Conservation (phyloP, 2,888 invertebrate species). For the Nebria brevicollis region DNA sequence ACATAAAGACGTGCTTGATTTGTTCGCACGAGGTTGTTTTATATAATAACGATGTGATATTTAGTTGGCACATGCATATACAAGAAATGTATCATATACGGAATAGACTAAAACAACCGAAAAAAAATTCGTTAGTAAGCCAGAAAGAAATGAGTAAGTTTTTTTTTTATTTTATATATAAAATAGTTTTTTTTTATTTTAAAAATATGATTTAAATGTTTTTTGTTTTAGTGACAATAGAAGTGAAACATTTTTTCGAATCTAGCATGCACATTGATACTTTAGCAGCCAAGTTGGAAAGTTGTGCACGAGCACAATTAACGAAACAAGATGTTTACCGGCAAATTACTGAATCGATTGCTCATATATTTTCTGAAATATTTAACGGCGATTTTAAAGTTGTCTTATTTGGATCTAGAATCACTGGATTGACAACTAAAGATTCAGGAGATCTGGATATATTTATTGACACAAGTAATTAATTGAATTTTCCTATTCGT, state of each 20-base stretch:
- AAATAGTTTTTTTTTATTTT: too few relatives aligned
- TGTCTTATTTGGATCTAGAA: slow-evolving; percentile 39
- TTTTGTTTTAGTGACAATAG: slow-evolving; percentile 22
- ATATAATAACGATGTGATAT: slow-evolving; percentile 36
- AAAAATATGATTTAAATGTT: neutral
- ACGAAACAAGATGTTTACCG: slow-evolving; percentile 16
- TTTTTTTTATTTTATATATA: neutral
- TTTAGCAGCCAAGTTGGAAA: slow-evolving; percentile 8
- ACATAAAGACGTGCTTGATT: slow-evolving; percentile 6
- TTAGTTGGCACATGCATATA: slow-evolving; percentile 34
- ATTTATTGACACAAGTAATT: slow-evolving; percentile 38
- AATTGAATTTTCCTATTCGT: too few relatives aligned
- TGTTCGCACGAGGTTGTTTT: slow-evolving; percentile 30
- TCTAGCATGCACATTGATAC: slow-evolving; percentile 21
- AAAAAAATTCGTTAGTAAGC: slow-evolving; percentile 15
- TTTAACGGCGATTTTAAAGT: slow-evolving; percentile 20
- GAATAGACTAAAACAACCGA: slow-evolving; percentile 3
- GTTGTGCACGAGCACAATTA: slow-evolving; percentile 19
- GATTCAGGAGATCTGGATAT: slow-evolving; percentile 37
- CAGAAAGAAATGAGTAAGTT: slow-evolving; percentile 30
- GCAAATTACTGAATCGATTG: slow-evolving; percentile 16
- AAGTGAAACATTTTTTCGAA: slow-evolving; percentile 28
- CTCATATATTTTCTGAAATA: slow-evolving; percentile 10
- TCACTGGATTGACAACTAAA: slow-evolving; percentile 37
- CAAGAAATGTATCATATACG: slow-evolving; percentile 26